Conservation (phyloP, 2,797 vertebrate species). For the Gallinago nigripennis region DNA sequence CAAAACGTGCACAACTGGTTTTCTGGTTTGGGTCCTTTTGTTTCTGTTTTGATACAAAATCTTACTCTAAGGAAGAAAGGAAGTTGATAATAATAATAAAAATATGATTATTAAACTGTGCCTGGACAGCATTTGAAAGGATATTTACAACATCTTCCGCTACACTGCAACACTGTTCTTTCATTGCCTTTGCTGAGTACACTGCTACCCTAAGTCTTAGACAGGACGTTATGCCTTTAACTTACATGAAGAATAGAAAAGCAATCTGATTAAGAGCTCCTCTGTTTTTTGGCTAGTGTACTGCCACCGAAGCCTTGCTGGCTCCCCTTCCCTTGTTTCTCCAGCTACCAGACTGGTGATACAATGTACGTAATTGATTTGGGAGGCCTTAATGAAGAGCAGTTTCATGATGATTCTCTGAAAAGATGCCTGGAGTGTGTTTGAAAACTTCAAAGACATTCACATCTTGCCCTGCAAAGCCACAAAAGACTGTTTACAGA, state of each 20-base stretch:
- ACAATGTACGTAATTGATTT: neutral
- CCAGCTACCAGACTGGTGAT: neutral
- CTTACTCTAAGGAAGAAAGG: neutral
- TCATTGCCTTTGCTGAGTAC: neutral
- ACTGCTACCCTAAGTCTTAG: neutral
- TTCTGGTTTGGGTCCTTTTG: neutral
- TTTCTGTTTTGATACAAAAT: neutral
- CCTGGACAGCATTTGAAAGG: neutral
- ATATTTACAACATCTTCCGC: neutral
- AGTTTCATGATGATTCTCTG: neutral
- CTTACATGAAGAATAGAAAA: neutral
- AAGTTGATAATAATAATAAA: neutral
- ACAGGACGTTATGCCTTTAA: neutral
- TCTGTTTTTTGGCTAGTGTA: neutral
- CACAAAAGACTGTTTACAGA: slow-evolving; percentile 3
- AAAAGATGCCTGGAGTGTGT: neutral
- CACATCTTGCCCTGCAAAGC: slow-evolving; percentile 12
- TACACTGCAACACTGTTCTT: neutral
- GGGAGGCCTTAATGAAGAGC: neutral
- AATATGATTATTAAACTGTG: neutral
- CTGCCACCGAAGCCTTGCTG: neutral
- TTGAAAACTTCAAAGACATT: slow-evolving; percentile 31
- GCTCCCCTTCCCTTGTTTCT: neutral
- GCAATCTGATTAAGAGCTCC: neutral
- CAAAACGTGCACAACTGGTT: neutral